Base-by-base conservation (phyloP, 2,113 vertebrate genomes). In the Tonatia bakeri region DNA sequence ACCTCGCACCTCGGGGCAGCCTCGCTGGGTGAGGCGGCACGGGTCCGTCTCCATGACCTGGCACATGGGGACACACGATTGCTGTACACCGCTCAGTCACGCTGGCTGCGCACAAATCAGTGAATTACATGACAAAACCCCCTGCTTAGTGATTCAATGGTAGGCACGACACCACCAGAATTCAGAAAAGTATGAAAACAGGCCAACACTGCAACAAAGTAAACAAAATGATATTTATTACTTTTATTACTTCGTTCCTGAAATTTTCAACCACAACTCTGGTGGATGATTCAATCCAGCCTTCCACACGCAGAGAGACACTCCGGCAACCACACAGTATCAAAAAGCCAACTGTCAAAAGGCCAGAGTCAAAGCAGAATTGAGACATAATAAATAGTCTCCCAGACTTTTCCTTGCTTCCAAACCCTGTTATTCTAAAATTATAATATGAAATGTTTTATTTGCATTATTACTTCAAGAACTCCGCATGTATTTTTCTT, bases 401-500 rank as follows among this genome's bases (percentile, higher is more conserved):
- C 82, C 50, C 69, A 97, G 86, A 54, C 88, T 50, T 91, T 83
- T 52, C 70, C 84, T 72, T 84, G 70, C 45, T 89, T 87, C 70
- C 54, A 59, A 31, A 59, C 56, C 36, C 16, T n/a, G 40, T 43
- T 93, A 92, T 76, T 90, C 91, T 87, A 93, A 97, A 67, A 59
- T 90, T 54, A 94, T 4, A 88, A 84, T 89, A 83, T 14, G 69
- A 96, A 91, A 96, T 13, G 40, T 45, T 93, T 59, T 96, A 85
- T 96, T 96, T 92, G 91, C 19, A 72, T 91, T 67, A 47, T 3
- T 3, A 80, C 72, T 93, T 96, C 70, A 12, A 0, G 13, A 96
- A 93, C 59, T 83, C 83, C 45, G 36, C 61, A 81, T 96, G 69
- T 76, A 95, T 95, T 96, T 95, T 90, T 91, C 61, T 80, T 96